Percentiles rank a stretch among this genome's conserved stretches.
phyloP scores from a whole-genome alignment of 2,113 vertebrate species.

The Microtus richardsoni region DNA sequence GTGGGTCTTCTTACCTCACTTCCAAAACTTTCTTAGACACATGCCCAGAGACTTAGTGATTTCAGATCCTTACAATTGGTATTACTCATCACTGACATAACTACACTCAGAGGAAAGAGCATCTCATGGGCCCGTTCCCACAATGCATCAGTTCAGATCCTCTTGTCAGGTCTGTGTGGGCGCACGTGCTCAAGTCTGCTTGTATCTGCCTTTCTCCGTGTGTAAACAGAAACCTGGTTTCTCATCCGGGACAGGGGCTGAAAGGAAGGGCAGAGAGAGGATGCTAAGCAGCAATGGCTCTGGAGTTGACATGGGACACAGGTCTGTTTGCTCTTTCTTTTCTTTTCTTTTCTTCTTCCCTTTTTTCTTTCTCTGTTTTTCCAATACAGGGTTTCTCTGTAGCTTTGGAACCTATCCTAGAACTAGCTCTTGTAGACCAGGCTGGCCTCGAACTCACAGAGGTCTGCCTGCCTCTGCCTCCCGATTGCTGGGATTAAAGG shows the following conservation, averaged over 20 bases:
- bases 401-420: no score
- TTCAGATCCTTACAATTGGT: not conserved
- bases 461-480: no score
- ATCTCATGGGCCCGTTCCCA: not conserved
- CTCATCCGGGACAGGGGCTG: not conserved
- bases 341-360: no score
- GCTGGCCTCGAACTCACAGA: no score
- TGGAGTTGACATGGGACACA: not conserved
- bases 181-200: not conserved
- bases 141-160: not conserved
- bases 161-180: no score
- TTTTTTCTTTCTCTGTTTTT: no score
- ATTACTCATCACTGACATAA: not conserved
- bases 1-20: not conserved
- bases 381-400: no score
- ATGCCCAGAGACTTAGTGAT: not conserved
- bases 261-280: not conserved
- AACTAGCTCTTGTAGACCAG: no score
- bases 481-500: no score
- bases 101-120: not conserved
- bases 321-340: not conserved
- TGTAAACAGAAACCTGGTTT: not conserved
- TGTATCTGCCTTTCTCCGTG: not conserved
- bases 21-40: not conserved
- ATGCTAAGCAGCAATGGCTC: not conserved